Evolutionary conservation across 2,797 vertebrate genomes (phyloP).

Genomic region (Phrynocephalus guinanensis): DNA sequence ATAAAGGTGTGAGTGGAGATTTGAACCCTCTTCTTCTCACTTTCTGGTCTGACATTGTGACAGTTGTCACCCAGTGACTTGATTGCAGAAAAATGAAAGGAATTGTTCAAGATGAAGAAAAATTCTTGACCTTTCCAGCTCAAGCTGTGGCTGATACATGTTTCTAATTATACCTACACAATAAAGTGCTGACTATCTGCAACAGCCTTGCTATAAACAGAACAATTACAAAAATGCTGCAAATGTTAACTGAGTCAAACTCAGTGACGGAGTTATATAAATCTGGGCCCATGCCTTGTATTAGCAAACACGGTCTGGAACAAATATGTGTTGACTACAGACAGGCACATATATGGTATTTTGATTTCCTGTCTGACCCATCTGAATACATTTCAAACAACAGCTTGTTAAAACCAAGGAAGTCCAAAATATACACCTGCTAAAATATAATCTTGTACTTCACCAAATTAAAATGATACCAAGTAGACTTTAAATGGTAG

Average conservation of each 20-base stretch:
- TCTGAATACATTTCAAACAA: not conserved
- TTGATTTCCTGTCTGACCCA: not conserved
- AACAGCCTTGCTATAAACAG: slow-evolving; percentile 52
- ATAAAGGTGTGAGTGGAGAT: not conserved
- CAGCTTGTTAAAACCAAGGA: not conserved
- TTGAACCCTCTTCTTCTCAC: not conserved
- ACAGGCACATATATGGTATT: not conserved
- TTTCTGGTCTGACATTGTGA: not conserved
- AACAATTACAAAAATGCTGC: slow-evolving; percentile 42
- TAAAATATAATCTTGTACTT: not conserved
- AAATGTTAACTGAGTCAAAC: slow-evolving; percentile 47
- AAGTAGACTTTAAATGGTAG: not conserved
- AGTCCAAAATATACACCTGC: not conserved
- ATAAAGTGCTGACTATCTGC: slow-evolving; percentile 57
- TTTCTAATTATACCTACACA: slow-evolving; percentile 60
- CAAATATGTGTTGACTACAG: not conserved
- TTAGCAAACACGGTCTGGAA: slow-evolving; percentile 29
- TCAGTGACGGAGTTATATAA: slow-evolving; percentile 30
- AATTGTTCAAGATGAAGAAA: slow-evolving; percentile 16
- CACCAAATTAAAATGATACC: not conserved
- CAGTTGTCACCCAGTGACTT: not conserved
- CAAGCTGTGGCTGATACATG: slow-evolving; percentile 45
- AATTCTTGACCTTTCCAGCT: slow-evolving; percentile 61
- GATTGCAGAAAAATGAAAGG: slow-evolving; percentile 35
- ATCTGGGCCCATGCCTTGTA: slow-evolving; percentile 46